Evolutionary conservation across 2,888 invertebrate genomes (phyloP), one percentile per base, ranked within the genome.

Genomic region (Nemoura dubitans): DNA sequence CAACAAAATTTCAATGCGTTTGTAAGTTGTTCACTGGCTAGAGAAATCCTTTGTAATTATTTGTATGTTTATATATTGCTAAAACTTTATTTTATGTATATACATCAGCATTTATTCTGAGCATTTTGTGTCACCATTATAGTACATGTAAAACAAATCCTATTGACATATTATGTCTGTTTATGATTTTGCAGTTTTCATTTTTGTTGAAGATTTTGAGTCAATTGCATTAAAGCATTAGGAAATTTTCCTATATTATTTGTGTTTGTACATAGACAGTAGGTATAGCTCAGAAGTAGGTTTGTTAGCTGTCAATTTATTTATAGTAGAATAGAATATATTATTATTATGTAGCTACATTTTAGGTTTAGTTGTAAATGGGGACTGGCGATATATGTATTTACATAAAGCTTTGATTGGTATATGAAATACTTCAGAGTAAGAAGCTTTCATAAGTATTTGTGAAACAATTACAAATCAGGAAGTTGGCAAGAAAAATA

Each of bases 11-110:
- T 59, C 2, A 21, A 59, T 59, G 83, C 42, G 36, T 83, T 83
- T 83, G 83, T 83, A 83, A 83, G 83, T 25, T 82, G 14, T 83
- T 43, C 36, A 43, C 36, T 43, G 26, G 36, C 26, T 21, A n/a
- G 10, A 78, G n/a, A 78, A 78, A 7, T 83, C 43, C 83, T 83
- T 26, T 7, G 26, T 43, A 26, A 36, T 42, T 42, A 78, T 43
- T 42, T 81, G 28, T 29, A 30, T 81, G 30, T 14, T 27, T 28
- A 30, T 30, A 28, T 81, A 21, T 16, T 81, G 6, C 29, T 7
- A 81, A 81, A 29, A 30, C 6, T 21, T 30, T 81, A 78, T 28
- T 78, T n/a, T 81, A 6, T 81, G 81, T 28, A 76, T 76, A 76
- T 76, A 26, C 26, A 26, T 78, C 14, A 21, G n/a, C 29, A 81